phyloP scores from a whole-genome alignment of 2,888 invertebrate species.

The Opisthograptis luteolata region DNA sequence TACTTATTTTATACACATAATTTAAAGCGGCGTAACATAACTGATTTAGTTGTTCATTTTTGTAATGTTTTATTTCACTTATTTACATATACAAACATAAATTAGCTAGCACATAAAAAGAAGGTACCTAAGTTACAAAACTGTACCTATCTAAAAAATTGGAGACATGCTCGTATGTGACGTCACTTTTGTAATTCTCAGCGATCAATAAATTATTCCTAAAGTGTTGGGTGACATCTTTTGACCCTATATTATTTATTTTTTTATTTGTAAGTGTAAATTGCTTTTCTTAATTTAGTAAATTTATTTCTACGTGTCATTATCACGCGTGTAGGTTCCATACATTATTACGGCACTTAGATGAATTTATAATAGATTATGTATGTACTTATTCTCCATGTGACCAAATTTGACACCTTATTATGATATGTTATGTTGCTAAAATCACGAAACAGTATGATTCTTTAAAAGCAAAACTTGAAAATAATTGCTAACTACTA shows the following conservation, averaged over 20 bases:
- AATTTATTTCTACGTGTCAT: slow-evolving; percentile 8
- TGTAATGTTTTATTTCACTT: too few relatives aligned
- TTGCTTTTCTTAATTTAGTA: slow-evolving; percentile 33
- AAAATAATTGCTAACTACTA: too few relatives aligned
- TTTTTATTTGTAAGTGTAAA: slow-evolving; percentile 38
- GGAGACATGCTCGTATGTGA: too few relatives aligned
- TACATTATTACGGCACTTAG: slow-evolving; percentile 22
- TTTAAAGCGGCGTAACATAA: neutral
- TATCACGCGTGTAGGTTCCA: slow-evolving; percentile 20
- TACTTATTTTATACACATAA: too few relatives aligned
- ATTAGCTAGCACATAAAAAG: too few relatives aligned
- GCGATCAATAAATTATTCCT: too few relatives aligned
- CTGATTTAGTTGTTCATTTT: too few relatives aligned
- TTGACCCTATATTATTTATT: slow-evolving; percentile 12
- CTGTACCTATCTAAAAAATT: too few relatives aligned
- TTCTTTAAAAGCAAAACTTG: slow-evolving; percentile 1
- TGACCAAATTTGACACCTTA: slow-evolving; percentile 67
- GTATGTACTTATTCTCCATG: slow-evolving; percentile 60
- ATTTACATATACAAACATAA: too few relatives aligned
- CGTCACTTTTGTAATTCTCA: too few relatives aligned
- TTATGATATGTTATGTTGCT: slow-evolving; percentile 21
- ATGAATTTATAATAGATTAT: slow-evolving; percentile 43
- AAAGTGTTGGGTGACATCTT: slow-evolving; percentile 1
- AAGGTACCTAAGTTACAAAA: too few relatives aligned
- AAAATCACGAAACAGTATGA: neutral